Evolutionary conservation across 1,140 invertebrate species (phyloP).

Genomic region (Calycopis cecrops): DNA sequence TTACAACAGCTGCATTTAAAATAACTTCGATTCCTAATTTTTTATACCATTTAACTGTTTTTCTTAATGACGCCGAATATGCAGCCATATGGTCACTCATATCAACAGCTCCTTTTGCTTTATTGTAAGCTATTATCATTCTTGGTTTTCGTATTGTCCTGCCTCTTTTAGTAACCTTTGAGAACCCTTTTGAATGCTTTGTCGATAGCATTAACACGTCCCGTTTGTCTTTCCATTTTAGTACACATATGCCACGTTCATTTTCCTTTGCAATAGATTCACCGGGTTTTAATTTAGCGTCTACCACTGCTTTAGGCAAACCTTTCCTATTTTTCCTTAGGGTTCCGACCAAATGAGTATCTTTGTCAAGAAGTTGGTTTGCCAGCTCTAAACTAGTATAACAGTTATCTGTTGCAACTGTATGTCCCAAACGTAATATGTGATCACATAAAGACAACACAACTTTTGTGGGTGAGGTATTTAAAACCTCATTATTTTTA

Average conservation of each 20-base stretch:
- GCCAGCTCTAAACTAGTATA: constrained; percentile 21
- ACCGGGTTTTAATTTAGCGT: constrained; percentile 19
- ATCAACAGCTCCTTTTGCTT: no score
- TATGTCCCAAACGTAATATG: constrained; percentile 17
- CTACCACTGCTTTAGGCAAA: constrained; percentile 15
- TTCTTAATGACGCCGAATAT: no score
- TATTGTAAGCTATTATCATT: no score
- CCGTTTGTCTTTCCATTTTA: no score
- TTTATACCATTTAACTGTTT: no score
- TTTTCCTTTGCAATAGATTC: constrained; percentile 28
- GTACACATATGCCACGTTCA: constrained; percentile 48
- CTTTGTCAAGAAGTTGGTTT: constrained; percentile 9
- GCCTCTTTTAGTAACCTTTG: no score
- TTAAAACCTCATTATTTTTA: constrained; percentile 35
- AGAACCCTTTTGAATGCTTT: constrained; percentile 33
- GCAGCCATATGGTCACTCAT: no score
- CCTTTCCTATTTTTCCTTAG: constrained; percentile 18
- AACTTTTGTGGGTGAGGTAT: constrained; percentile 27
- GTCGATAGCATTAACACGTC: constrained; percentile 61
- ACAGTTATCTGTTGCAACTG: constrained; percentile 19
- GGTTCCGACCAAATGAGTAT: constrained; percentile 21
- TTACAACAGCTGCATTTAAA: no score
- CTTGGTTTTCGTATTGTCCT: no score
- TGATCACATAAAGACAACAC: constrained; percentile 8
- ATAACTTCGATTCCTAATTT: no score